These are phyloP conservation scores for Achlya flavicornis DNA, from an alignment of 2,888 invertebrate species.

Conservation along the genomic window DNA sequence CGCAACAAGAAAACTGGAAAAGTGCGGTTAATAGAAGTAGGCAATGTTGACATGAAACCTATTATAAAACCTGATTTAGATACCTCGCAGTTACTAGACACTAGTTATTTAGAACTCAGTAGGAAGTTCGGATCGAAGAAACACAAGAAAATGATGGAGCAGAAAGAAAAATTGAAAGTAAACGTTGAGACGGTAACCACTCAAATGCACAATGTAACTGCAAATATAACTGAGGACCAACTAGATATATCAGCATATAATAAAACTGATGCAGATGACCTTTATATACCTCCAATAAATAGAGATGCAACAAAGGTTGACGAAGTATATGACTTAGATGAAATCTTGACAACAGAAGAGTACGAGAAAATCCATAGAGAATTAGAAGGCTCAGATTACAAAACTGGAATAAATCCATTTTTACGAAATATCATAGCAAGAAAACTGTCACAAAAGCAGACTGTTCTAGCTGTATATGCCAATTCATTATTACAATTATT, in stretches of 20 bases:
- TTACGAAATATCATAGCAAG: conserved; percentile 45
- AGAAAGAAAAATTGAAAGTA: conserved; percentile 83
- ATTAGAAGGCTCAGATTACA: conserved; percentile 52
- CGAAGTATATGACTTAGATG: conserved; percentile 74
- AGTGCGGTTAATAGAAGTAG: conserved; percentile 63
- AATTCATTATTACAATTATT: conserved; percentile 54
- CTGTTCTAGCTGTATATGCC: conserved; percentile 62
- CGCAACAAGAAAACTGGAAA: conserved; percentile 66
- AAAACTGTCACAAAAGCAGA: conserved; percentile 41
- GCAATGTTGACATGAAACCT: conserved; percentile 59
- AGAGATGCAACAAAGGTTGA: conserved; percentile 68
- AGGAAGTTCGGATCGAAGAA: conserved; percentile 87
- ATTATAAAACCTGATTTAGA: conserved; percentile 42
- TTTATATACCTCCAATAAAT: conserved; percentile 80
- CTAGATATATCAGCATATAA: conserved; percentile 63
- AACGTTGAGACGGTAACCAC: conserved; percentile 83
- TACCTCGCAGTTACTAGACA: conserved; percentile 44
- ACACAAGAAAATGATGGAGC: conserved; percentile 83
- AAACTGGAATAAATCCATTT: conserved; percentile 44
- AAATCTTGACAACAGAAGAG: conserved; percentile 69
- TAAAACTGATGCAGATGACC: conserved; percentile 62
- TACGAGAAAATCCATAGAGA: conserved; percentile 62
- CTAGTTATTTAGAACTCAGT: conserved; percentile 73
- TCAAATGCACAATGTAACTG: conserved; percentile 82
- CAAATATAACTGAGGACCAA: conserved; percentile 56